phyloP scores from a whole-genome alignment of 2,888 invertebrate species.

The Drosophila dives region DNA sequence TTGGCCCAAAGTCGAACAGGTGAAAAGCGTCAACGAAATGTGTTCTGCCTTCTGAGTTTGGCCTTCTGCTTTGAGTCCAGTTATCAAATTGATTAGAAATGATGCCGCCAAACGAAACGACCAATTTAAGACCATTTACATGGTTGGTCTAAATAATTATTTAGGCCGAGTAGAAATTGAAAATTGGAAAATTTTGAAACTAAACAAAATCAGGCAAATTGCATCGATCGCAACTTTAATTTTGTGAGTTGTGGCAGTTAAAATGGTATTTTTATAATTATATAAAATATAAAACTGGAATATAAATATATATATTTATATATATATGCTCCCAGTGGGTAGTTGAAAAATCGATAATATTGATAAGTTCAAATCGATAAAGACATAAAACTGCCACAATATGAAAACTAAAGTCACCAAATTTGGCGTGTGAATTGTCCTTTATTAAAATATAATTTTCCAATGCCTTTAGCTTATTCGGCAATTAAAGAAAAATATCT shows the following conservation, averaged over 20 bases:
- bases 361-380: neutral
- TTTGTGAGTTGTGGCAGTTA: neutral
- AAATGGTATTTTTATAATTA: neutral
- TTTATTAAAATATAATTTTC: neutral
- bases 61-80: slow-evolving; percentile 8
- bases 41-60: neutral
- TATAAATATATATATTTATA: neutral
- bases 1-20: slow-evolving; percentile 46
- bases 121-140: slow-evolving; percentile 61
- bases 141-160: slow-evolving; percentile 50
- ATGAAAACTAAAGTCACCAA: neutral
- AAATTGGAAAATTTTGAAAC: neutral
- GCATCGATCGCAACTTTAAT: neutral
- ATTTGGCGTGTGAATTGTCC: neutral
- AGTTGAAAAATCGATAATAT: neutral
- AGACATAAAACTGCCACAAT: neutral
- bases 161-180: slow-evolving; percentile 26
- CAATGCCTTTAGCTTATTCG: neutral
- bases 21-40: slow-evolving; percentile 60
- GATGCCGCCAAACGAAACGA: slow-evolving; percentile 43
- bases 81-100: neutral
- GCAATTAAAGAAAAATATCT: neutral
- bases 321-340: too few relatives aligned
- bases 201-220: neutral
- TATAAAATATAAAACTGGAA: neutral